Base-by-base conservation (phyloP, 1,140 invertebrate species). In the Megalonaias nervosa region DNA sequence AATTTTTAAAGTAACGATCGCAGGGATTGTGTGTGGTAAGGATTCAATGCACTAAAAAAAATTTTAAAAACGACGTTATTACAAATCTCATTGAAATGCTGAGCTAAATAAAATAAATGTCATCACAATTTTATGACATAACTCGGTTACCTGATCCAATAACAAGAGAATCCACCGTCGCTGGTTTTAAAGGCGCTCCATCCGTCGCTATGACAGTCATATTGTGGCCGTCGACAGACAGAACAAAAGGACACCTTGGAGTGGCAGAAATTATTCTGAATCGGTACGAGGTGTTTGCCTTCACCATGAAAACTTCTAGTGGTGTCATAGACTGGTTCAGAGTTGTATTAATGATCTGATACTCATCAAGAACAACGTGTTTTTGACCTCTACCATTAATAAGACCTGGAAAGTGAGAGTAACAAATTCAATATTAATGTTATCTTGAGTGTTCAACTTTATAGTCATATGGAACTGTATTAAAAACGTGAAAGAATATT, bases 221-320 rank as follows among this genome's bases (percentile, higher is more conserved):
- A 1, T 93, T 94, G 85, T 97, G 96, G 86, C 95, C 94, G 78
- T 97, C 96, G 14, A 97, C 92, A 0, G 95, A 96, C 64, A 97
- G 62, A 57, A 74, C 60, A 64, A 83, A 84, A 4, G 77, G 82
- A 67, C 82, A 86, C 15, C 84, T 55, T 31, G 67, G 61, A 14
- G 82, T 81, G 5, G 82, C 80, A 19, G 74, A 73, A 19, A 87
- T 86, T 9, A 87, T 67, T 26, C 87, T 75, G 66, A 88, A 87
- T 68, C 87, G 71, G 65, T 82, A 84, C 59, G 61, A 77, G 15
- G 3, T 48, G 9, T 48, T 48, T 48, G 17, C 6, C 23, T 58
- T 48, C 38, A 78, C 75, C 3, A 19, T 67, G 26, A 77, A 77
- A 15, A 31, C 23, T 72, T 78, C 70, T 56, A n/a, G 65, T 19